Conservation (phyloP, 2,888 invertebrate genomes). For the Synanthedon tipuliformis region DNA sequence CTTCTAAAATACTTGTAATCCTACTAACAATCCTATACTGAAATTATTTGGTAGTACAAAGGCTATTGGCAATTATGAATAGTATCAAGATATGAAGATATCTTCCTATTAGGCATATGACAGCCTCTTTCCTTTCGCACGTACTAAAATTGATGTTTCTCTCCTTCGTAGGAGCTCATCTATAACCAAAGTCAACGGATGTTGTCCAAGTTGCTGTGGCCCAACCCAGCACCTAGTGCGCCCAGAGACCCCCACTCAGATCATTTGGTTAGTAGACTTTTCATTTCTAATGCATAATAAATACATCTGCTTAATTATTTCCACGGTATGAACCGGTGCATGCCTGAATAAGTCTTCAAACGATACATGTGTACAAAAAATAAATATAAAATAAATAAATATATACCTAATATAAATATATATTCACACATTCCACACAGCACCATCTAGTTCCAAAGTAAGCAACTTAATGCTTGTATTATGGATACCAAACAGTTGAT, state of each 20-base stretch:
- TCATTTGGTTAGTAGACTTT: conserved; percentile 69
- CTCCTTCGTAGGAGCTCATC: conserved; percentile 70
- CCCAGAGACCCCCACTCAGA: conserved; percentile 68
- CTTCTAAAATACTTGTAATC: neutral
- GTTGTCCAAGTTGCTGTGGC: conserved; percentile 71
- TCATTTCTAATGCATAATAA: conserved; percentile 9
- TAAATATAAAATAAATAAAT: too few relatives aligned
- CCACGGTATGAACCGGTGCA: too few relatives aligned
- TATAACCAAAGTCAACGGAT: conserved; percentile 71
- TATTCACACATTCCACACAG: too few relatives aligned
- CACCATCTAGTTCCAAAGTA: too few relatives aligned
- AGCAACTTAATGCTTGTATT: too few relatives aligned
- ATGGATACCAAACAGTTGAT: too few relatives aligned
- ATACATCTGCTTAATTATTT: too few relatives aligned
- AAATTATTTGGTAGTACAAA: too few relatives aligned
- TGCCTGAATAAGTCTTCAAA: too few relatives aligned
- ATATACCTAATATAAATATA: too few relatives aligned
- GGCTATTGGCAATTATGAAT: neutral
- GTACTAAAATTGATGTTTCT: conserved; percentile 64
- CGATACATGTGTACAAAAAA: too few relatives aligned
- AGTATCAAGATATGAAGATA: neutral
- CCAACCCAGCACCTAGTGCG: conserved; percentile 65
- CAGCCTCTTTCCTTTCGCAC: conserved; percentile 26
- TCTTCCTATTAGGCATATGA: conserved; percentile 27
- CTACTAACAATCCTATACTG: too few relatives aligned